Evolutionary conservation across 2,113 vertebrate genomes (phyloP).

Genomic region (Petrocephalus zakoni): DNA sequence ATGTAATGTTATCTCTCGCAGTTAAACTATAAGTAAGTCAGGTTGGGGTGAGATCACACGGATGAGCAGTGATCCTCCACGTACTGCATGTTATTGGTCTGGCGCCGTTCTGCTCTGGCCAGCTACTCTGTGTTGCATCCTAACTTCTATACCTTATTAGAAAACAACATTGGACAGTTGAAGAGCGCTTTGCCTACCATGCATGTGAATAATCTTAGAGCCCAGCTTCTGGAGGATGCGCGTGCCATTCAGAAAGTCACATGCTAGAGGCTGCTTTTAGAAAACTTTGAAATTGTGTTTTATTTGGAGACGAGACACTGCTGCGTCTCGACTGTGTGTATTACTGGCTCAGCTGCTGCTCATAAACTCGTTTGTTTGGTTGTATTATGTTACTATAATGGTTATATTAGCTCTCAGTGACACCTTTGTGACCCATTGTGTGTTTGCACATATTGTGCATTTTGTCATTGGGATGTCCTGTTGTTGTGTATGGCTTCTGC

Average conservation of each 20-base stretch:
- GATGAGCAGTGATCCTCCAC: background rate
- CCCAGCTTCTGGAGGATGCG: background rate
- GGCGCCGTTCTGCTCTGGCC: background rate
- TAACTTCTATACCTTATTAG: background rate
- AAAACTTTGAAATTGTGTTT: background rate
- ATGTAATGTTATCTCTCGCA: background rate
- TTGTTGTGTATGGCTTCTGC: background rate
- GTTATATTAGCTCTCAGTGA: background rate
- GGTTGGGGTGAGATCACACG: background rate
- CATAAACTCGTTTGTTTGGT: background rate
- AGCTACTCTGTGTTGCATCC: background rate
- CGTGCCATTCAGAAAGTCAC: background rate
- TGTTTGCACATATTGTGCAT: background rate
- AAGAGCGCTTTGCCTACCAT: background rate
- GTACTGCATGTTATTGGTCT: background rate
- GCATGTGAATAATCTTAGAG: background rate
- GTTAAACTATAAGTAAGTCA: background rate
- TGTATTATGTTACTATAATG: background rate
- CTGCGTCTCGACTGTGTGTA: background rate
- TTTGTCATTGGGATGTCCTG: background rate
- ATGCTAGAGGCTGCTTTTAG: background rate
- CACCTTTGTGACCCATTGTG: background rate
- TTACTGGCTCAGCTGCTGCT: background rate
- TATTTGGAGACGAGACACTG: background rate
- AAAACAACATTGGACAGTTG: background rate